These are phyloP conservation scores for Rhabdomys dilectus DNA, from an alignment of 2,113 vertebrate genomes.

Conservation along the genomic window DNA sequence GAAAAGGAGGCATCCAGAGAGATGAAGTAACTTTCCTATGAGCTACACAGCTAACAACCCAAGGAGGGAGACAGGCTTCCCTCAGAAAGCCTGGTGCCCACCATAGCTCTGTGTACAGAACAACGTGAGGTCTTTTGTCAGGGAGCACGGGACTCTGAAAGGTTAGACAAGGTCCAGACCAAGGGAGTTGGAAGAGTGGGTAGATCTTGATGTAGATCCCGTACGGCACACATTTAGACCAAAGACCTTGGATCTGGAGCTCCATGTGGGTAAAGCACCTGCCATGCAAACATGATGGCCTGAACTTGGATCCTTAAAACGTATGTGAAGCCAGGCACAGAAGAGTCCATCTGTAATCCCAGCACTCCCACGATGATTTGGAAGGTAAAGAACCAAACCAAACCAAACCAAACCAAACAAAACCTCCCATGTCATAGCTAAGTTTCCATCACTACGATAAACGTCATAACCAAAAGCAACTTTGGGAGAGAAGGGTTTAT, in stretches of 20 bases:
- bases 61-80: not conserved
- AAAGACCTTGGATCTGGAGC: not conserved
- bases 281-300: not conserved
- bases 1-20: not conserved
- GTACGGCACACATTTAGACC: not conserved
- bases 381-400: not conserved
- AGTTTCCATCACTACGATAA: not conserved
- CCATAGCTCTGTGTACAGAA: not conserved
- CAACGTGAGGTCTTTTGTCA: not conserved
- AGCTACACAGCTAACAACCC: not conserved
- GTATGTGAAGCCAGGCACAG: not conserved
- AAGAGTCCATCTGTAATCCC: not conserved
- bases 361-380: not conserved
- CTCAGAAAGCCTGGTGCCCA: not conserved
- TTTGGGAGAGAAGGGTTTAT: not conserved
- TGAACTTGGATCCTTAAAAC: not conserved
- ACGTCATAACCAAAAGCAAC: not conserved
- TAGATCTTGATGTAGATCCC: not conserved
- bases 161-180: not conserved
- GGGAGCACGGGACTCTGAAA: not conserved
- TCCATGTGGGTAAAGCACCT: not conserved
- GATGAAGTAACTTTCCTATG: not conserved
- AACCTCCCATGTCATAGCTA: not conserved
- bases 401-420: not conserved
- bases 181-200: not conserved